Percentiles rank a stretch among this genome's conserved stretches.
Evolutionary conservation across 2,888 invertebrate species (phyloP).

Genomic region (Lepetodrilus schrolli): DNA sequence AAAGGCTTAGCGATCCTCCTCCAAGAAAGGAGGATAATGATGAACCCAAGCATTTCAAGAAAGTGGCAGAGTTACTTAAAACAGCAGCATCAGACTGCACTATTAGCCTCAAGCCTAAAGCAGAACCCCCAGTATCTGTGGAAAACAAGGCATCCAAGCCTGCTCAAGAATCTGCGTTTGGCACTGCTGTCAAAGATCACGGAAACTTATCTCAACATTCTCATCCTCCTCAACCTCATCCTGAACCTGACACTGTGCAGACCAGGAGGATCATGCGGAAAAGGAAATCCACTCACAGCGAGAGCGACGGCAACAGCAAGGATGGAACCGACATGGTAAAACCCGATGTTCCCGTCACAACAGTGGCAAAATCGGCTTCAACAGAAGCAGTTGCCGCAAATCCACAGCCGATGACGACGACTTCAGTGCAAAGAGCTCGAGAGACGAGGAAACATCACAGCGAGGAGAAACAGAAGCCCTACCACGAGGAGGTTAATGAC

Average conservation of each 20-base stretch:
- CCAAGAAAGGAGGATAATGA: background rate
- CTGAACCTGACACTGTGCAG: background rate
- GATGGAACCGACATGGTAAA: background rate
- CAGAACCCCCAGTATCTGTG: no score
- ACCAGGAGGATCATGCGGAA: constrained; percentile 35
- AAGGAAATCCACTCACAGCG: constrained; percentile 40
- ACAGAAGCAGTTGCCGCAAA: background rate
- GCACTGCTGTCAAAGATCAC: background rate
- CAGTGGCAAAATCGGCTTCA: background rate
- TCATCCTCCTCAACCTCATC: background rate
- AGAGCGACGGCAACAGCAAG: constrained; percentile 31
- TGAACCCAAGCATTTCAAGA: background rate
- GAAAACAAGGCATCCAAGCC: no score
- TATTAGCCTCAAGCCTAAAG: no score
- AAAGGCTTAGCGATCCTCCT: background rate
- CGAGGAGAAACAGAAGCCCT: constrained; percentile 11
- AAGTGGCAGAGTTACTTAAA: constrained; percentile 16
- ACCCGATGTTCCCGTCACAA: background rate
- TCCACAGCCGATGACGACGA: background rate
- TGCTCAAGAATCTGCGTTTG: background rate
- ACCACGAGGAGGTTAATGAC: background rate
- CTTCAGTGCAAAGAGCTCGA: background rate
- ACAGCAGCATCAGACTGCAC: background rate
- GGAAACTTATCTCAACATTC: background rate
- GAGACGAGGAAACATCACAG: constrained; percentile 11